These are phyloP conservation scores for Pteruthius melanotis DNA, from an alignment of 2,113 vertebrate species.

Conservation along the genomic window DNA sequence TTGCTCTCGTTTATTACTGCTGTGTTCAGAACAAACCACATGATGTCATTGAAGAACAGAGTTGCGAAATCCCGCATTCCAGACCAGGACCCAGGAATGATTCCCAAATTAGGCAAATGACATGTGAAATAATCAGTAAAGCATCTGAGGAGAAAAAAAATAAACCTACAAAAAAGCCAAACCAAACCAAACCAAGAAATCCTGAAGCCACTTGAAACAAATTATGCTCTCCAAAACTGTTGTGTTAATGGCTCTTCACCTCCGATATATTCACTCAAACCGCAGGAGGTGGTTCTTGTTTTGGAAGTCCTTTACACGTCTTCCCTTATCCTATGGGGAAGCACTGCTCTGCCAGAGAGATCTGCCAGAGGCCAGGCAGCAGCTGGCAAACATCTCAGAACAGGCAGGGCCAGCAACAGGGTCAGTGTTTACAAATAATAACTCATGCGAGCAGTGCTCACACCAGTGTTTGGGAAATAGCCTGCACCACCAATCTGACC, in stretches of 20 bases:
- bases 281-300: not conserved
- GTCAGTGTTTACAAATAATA: constrained; percentile 22
- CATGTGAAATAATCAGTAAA: constrained; percentile 12
- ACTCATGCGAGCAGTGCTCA: not conserved
- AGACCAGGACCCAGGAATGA: constrained; percentile 8
- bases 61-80: constrained; percentile 58
- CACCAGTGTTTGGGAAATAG: constrained; percentile 10
- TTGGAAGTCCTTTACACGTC: not conserved
- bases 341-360: not conserved
- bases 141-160: not conserved
- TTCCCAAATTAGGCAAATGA: constrained; percentile 61
- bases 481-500: not conserved
- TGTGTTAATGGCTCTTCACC: not conserved
- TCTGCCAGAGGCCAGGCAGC: not conserved
- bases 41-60: constrained; percentile 41
- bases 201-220: not conserved
- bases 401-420: not conserved
- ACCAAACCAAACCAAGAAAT: not conserved
- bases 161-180: not conserved
- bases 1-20: not conserved
- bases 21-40: constrained; percentile 15
- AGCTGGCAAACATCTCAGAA: constrained; percentile 16
- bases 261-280: not conserved
- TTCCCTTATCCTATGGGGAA: not conserved
- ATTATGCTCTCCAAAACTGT: not conserved